phyloP scores from a whole-genome alignment of 2,888 invertebrate species.

The Palloptera scutellata region DNA sequence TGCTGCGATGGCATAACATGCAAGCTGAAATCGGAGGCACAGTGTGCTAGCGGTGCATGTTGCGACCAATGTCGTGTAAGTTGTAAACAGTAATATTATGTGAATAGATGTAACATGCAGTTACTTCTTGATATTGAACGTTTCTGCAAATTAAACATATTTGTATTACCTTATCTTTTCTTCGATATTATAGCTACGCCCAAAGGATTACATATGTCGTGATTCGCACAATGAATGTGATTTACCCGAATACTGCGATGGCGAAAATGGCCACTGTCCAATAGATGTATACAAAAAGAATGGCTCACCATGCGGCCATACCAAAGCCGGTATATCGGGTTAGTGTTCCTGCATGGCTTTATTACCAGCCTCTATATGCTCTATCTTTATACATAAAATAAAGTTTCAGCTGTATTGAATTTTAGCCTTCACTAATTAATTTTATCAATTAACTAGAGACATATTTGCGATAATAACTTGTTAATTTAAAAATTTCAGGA shows the following conservation, averaged over 20 bases:
- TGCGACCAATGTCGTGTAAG: slow-evolving; percentile 89
- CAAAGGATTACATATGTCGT: slow-evolving; percentile 83
- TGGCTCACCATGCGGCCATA: slow-evolving; percentile 82
- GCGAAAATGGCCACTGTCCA: slow-evolving; percentile 89
- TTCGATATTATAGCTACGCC: slow-evolving; percentile 69
- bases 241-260: slow-evolving; percentile 92
- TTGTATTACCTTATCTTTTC: background rate
- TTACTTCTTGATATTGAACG: no score
- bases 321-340: slow-evolving; percentile 61
- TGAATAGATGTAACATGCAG: no score
- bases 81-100: slow-evolving; percentile 26
- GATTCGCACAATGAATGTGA: slow-evolving; percentile 92
- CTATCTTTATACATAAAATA: no score
- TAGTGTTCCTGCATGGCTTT: slow-evolving; percentile 19
- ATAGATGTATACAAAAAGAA: slow-evolving; percentile 90
- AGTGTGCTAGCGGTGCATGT: slow-evolving; percentile 93
- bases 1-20: slow-evolving; percentile 99
- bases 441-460: background rate
- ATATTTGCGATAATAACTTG: background rate
- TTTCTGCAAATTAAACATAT: no score
- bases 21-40: slow-evolving; percentile 90
- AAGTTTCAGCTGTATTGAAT: no score
- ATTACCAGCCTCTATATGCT: no score
- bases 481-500: slow-evolving; percentile 63
- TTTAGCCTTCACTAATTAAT: background rate